Evolutionary conservation across 2,888 invertebrate genomes (phyloP).

Genomic region (Campaea margaritaria): DNA sequence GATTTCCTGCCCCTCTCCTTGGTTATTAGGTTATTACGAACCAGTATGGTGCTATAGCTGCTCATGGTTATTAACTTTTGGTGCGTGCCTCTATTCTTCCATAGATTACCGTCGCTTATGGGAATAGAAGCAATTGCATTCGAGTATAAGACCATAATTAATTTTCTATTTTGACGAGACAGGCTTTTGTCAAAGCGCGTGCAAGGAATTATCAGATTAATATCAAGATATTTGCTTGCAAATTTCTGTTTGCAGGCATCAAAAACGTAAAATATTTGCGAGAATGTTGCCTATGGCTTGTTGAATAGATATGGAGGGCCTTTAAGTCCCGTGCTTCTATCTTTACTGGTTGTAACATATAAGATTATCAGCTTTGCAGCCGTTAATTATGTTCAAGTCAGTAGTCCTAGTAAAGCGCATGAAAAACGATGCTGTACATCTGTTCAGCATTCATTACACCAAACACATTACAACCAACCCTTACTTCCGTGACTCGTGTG

Average conservation of each 20-base stretch:
- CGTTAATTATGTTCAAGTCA: conserved; percentile 28
- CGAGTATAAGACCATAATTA: too few relatives aligned
- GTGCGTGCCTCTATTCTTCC: too few relatives aligned
- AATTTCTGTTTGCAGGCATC: too few relatives aligned
- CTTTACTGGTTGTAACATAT: too few relatives aligned
- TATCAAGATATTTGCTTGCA: too few relatives aligned
- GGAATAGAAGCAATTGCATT: too few relatives aligned
- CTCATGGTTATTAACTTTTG: neutral
- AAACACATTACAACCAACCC: conserved; percentile 68
- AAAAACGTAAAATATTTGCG: too few relatives aligned
- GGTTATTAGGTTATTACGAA: conserved; percentile 25
- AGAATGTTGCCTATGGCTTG: too few relatives aligned
- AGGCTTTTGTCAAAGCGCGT: neutral
- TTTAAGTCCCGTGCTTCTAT: neutral
- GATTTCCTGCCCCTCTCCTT: conserved; percentile 41
- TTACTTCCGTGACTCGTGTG: conserved; percentile 73
- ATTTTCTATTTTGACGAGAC: neutral
- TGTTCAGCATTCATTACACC: conserved; percentile 61
- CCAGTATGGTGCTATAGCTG: neutral
- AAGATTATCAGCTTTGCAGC: neutral
- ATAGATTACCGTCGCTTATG: too few relatives aligned
- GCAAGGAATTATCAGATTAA: too few relatives aligned
- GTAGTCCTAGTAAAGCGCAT: conserved; percentile 28
- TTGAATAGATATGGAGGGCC: neutral
- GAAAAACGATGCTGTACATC: conserved; percentile 53